Evolutionary conservation across 2,888 invertebrate genomes (phyloP).

Genomic region (Cantharis flavilabris): DNA sequence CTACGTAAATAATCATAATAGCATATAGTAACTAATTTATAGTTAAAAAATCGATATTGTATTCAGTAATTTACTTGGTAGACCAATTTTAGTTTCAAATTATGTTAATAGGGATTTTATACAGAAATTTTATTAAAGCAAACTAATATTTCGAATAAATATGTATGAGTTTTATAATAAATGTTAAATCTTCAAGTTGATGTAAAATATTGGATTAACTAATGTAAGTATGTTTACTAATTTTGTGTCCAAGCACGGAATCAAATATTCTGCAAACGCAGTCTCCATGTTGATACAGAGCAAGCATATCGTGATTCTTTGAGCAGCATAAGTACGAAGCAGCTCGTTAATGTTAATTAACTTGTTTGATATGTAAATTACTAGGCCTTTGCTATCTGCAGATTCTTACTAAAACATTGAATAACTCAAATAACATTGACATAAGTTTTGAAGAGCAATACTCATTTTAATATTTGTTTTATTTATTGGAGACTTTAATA

Average conservation of each 20-base stretch:
- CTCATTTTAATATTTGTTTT: conserved; percentile 6
- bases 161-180: conserved; percentile 16
- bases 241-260: conserved; percentile 13
- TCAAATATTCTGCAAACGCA: neutral
- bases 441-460: conserved; percentile 16
- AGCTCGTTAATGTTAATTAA: conserved; percentile 34
- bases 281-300: neutral
- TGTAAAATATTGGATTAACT: conserved; percentile 7
- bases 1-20: neutral
- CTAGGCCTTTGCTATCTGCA: conserved; percentile 27
- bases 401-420: conserved; percentile 16
- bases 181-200: neutral
- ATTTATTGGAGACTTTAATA: neutral
- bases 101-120: neutral
- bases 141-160: conserved; percentile 8
- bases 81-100: neutral
- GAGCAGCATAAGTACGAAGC: conserved; percentile 9
- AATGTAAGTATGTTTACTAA: conserved; percentile 13
- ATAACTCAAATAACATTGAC: conserved; percentile 17
- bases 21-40: neutral
- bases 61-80: neutral
- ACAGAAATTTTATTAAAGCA: neutral
- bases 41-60: neutral
- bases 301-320: conserved; percentile 10
- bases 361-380: conserved; percentile 37